phyloP scores from a whole-genome alignment of 2,797 vertebrate genomes.

The Helostoma temminkii region DNA sequence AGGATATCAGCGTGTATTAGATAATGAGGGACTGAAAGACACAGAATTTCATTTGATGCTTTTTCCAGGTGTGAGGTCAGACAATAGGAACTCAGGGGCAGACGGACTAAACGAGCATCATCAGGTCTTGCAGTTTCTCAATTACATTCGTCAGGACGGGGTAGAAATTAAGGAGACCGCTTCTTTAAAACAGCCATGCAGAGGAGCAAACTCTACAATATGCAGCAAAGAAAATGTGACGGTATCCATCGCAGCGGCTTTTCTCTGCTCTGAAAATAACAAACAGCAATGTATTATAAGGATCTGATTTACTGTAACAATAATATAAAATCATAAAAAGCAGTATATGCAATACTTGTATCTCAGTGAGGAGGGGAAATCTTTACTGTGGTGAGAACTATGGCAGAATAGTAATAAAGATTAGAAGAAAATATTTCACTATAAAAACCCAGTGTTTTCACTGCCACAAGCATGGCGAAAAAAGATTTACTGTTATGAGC shows the following conservation, averaged over 20 bases:
- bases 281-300: background rate
- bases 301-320: background rate
- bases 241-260: background rate
- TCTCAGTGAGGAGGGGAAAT: background rate
- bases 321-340: background rate
- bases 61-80: constrained; percentile 41
- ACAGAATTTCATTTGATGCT: constrained; percentile 4
- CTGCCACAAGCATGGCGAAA: background rate
- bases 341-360: background rate
- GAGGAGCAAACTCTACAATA: constrained; percentile 1
- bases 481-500: background rate
- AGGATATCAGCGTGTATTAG: constrained; percentile 8
- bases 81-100: constrained; percentile 34
- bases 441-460: background rate
- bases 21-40: constrained; percentile 2
- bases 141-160: constrained; percentile 55
- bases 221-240: constrained; percentile 3
- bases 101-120: constrained; percentile 40
- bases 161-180: constrained; percentile 32
- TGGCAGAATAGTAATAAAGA: background rate
- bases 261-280: constrained; percentile 2
- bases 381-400: background rate
- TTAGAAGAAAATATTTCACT: background rate
- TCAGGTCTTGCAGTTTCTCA: constrained; percentile 40
- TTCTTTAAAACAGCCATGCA: constrained; percentile 19